Evolutionary conservation across 2,888 invertebrate genomes (phyloP).

Genomic region (Neoaliturus tenellus): DNA sequence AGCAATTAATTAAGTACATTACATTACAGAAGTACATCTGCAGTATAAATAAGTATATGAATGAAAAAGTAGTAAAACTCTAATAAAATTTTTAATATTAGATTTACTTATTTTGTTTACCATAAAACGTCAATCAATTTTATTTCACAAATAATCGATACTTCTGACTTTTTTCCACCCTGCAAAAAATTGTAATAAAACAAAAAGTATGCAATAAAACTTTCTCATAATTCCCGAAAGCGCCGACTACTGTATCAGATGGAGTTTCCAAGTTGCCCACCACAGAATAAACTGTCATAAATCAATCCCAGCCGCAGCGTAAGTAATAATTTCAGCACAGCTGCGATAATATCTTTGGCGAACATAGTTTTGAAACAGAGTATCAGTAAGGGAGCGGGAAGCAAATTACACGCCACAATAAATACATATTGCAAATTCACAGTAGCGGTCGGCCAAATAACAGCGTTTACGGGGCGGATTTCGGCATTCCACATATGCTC

Average conservation of each 20-base stretch:
- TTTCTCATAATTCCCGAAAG: background rate
- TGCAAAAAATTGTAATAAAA: no score
- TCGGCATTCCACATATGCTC: slow-evolving; percentile 7
- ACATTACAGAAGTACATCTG: no score
- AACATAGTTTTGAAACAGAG: slow-evolving; percentile 5
- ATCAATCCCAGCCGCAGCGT: background rate
- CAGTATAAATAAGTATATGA: no score
- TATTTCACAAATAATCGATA: no score
- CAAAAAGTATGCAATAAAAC: no score
- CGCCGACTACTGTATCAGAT: background rate
- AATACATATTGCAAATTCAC: slow-evolving; percentile 27
- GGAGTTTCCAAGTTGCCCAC: background rate
- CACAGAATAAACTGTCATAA: slow-evolving; percentile 14
- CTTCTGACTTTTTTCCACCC: no score
- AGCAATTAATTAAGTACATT: no score
- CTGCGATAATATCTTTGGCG: background rate
- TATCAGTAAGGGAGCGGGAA: background rate
- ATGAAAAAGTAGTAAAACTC: no score
- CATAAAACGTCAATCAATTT: no score
- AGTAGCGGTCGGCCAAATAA: slow-evolving; percentile 3
- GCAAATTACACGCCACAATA: background rate
- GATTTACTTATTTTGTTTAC: no score
- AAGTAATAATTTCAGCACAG: background rate
- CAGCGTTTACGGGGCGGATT: background rate
- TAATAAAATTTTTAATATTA: no score